Evolutionary conservation across 1,140 invertebrate species (phyloP).

Genomic region (Gonatopus flavifemur): DNA sequence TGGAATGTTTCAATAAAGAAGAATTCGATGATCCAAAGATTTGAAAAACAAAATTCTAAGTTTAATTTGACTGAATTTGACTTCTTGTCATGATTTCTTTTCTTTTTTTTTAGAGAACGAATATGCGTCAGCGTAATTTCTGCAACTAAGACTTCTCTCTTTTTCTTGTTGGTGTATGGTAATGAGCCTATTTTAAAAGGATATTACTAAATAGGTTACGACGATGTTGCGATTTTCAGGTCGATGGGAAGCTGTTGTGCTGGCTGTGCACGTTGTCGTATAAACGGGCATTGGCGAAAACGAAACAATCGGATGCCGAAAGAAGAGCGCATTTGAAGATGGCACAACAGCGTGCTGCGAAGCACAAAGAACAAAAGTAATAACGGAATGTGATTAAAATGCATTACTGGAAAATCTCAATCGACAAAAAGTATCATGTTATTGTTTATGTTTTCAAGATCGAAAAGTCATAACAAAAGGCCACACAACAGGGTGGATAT

Average conservation of each 20-base stretch:
- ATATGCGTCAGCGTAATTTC: conserved; percentile 19
- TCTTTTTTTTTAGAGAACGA: conserved; percentile 21
- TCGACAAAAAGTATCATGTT: not conserved
- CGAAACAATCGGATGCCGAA: conserved; percentile 81
- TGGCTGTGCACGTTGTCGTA: conserved; percentile 95
- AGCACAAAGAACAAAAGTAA: conserved; percentile 65
- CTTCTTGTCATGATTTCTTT: conserved; percentile 16
- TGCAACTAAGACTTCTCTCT: conserved; percentile 21
- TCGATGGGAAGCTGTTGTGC: conserved; percentile 92
- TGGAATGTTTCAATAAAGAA: too few relatives aligned
- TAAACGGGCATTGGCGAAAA: conserved; percentile 88
- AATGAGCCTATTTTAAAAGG: conserved; percentile 2
- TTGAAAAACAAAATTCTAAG: too few relatives aligned
- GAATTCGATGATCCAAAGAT: too few relatives aligned
- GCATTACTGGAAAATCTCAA: not conserved
- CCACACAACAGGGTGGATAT: conserved; percentile 74
- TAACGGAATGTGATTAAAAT: conserved; percentile 23
- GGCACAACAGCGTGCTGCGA: conserved; percentile 60
- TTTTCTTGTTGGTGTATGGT: conserved; percentile 21
- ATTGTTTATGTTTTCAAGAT: conserved; percentile 58
- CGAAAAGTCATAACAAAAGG: conserved; percentile 70
- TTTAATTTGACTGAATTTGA: too few relatives aligned
- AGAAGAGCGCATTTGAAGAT: conserved; percentile 70
- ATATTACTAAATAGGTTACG: conserved; percentile 3
- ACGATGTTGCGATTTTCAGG: conserved; percentile 63